phyloP scores from a whole-genome alignment of 1,140 invertebrate genomes.

The Pectinophora gossypiella region DNA sequence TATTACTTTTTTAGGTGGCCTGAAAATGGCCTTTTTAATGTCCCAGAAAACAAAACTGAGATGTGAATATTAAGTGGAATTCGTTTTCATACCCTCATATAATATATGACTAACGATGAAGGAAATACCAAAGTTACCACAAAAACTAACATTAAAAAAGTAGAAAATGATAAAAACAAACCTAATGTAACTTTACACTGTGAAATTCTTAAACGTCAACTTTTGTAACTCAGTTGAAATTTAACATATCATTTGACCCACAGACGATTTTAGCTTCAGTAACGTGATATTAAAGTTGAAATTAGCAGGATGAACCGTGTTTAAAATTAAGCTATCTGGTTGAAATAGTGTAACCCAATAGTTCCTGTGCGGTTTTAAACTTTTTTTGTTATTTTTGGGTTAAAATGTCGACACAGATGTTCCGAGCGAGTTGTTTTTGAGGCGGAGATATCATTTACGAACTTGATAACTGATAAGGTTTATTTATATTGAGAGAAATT shows the following conservation, averaged over 20 bases:
- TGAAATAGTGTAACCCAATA: conserved; percentile 42
- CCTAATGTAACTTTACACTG: conserved; percentile 32
- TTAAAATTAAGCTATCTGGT: conserved; percentile 40
- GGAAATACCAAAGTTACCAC: neutral
- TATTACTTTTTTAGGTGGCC: too few relatives aligned
- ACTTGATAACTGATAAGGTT: too few relatives aligned
- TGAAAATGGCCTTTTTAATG: too few relatives aligned
- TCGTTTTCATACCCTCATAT: too few relatives aligned
- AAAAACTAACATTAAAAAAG: conserved; percentile 17
- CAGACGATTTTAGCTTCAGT: neutral
- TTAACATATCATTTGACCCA: neutral
- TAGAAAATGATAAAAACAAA: conserved; percentile 24
- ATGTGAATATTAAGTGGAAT: too few relatives aligned
- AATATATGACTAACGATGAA: too few relatives aligned
- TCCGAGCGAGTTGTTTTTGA: conserved; percentile 12
- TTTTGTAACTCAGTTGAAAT: conserved; percentile 20
- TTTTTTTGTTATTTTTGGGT: conserved; percentile 23
- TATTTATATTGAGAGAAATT: too few relatives aligned
- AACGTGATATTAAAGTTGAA: conserved; percentile 6
- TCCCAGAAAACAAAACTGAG: too few relatives aligned
- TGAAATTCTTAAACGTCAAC: conserved; percentile 28
- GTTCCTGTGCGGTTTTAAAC: conserved; percentile 29
- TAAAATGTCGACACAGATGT: conserved; percentile 35
- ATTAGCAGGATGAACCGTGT: conserved; percentile 2
- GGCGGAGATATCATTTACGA: too few relatives aligned